Conservation (phyloP, 2,888 invertebrate genomes). For the Dolichopus griseipennis region DNA sequence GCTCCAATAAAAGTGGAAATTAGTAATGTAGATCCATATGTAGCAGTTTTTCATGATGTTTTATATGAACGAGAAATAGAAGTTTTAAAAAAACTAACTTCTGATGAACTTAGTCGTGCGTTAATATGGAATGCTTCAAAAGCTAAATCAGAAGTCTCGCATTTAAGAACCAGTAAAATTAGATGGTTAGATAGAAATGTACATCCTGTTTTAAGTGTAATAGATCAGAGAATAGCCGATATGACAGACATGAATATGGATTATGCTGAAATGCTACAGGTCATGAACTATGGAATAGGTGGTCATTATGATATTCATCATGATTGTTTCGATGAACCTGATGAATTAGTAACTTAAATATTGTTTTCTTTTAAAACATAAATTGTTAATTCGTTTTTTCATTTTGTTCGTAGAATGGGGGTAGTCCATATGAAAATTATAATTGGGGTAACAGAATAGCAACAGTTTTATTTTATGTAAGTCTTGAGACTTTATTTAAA, state of each 20-base stretch:
- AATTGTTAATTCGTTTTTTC: not conserved
- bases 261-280: not conserved
- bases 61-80: conserved; percentile 48
- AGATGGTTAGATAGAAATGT: not conserved
- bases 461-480: conserved; percentile 1
- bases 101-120: not conserved
- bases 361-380: not conserved
- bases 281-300: not conserved
- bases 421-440: not conserved
- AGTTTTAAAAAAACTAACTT: conserved; percentile 48
- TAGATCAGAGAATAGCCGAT: not conserved
- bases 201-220: not conserved
- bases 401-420: not conserved
- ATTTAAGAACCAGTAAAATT: not conserved
- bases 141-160: not conserved
- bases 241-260: not conserved
- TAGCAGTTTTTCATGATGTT: conserved; percentile 50
- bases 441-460: not conserved
- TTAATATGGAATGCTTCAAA: not conserved
- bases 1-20: conserved; percentile 47
- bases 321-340: not conserved
- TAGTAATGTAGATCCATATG: conserved; percentile 45
- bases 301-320: not conserved
- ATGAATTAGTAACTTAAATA: not conserved
- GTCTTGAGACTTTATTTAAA: not conserved